These are phyloP conservation scores for Diadophis punctatus DNA, from an alignment of 2,113 vertebrate species.

Conservation along the genomic window DNA sequence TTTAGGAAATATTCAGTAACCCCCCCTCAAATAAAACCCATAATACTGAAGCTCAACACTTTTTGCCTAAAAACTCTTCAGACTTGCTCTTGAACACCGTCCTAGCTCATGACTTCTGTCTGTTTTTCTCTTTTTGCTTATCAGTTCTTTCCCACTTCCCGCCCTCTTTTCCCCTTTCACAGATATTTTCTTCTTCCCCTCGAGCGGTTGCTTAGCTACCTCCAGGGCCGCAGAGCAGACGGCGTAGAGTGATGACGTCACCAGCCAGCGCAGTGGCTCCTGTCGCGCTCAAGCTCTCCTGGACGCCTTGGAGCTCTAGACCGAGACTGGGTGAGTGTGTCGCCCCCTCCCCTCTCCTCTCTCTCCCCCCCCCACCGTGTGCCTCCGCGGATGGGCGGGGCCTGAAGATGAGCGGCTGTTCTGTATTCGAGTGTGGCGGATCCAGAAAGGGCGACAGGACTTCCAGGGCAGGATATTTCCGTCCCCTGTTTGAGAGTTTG, in stretches of 20 bases:
- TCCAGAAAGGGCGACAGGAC: neutral
- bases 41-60: neutral
- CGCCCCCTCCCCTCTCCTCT: neutral
- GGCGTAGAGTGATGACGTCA: conserved; percentile 36
- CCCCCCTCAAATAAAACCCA: neutral
- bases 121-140: too few species aligned
- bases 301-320: neutral
- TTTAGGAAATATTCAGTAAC: neutral
- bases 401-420: neutral
- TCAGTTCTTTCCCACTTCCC: fast-evolving
- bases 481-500: neutral
- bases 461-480: neutral
- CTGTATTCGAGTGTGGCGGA: neutral
- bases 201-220: neutral
- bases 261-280: neutral
- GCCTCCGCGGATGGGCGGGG: neutral
- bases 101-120: neutral
- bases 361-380: too few species aligned
- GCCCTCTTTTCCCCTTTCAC: neutral
- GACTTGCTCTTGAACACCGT: too few species aligned
- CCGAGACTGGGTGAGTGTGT: neutral
- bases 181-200: fast-evolving
- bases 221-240: neutral
- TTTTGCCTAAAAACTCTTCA: neutral
- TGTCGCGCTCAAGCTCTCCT: neutral